Evolutionary conservation across 1,140 invertebrate genomes (phyloP).

Genomic region (Leptinotarsa lineolata): DNA sequence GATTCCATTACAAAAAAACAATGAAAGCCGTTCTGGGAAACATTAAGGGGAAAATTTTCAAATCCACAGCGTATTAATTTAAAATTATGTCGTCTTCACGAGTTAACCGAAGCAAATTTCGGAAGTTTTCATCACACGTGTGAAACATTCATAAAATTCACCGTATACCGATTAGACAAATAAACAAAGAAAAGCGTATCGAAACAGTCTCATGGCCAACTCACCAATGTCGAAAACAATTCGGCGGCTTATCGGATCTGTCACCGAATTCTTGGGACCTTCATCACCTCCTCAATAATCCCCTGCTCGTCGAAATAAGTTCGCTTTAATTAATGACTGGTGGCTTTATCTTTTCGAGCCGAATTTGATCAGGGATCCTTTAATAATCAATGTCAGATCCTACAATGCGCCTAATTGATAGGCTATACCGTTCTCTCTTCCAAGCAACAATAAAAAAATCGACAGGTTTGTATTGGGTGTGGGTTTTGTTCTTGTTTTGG

Average conservation of each 20-base stretch:
- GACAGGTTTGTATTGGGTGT: neutral
- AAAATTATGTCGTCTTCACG: too few species aligned
- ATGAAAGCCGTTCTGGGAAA: too few species aligned
- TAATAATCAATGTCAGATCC: constrained; percentile 22
- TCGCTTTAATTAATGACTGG: constrained; percentile 13
- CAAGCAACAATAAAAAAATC: neutral
- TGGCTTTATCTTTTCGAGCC: constrained; percentile 10
- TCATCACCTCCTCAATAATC: constrained; percentile 20
- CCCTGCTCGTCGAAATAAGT: neutral
- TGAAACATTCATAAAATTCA: too few species aligned
- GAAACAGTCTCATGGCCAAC: neutral
- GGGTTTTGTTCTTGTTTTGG: constrained; percentile 2
- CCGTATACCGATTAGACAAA: too few species aligned
- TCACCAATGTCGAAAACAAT: constrained; percentile 11
- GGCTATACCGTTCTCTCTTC: constrained; percentile 9
- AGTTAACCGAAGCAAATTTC: too few species aligned
- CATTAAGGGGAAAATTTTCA: too few species aligned
- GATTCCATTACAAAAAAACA: too few species aligned
- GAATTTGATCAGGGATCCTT: constrained; percentile 17
- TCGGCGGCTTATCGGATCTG: constrained; percentile 20
- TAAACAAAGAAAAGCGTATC: too few species aligned
- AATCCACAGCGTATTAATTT: too few species aligned
- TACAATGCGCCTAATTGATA: constrained; percentile 20
- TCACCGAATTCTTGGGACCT: constrained; percentile 21
- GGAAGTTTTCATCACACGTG: too few species aligned